Evolutionary conservation across 1,140 invertebrate species (phyloP).

Genomic region (Euschistus heros): DNA sequence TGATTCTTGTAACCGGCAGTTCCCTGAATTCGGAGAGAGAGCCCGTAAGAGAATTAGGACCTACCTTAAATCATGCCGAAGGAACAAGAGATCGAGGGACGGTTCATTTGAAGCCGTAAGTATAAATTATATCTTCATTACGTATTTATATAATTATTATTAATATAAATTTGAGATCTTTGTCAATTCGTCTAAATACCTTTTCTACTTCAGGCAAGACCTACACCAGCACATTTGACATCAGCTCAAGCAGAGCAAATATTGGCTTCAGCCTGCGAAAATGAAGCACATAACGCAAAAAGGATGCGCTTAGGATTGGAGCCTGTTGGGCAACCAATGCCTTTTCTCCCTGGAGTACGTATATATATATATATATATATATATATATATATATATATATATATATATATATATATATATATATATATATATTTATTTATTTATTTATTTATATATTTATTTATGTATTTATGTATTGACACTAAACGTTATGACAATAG

Average conservation of each 20-base stretch:
- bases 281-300: conserved; percentile 92
- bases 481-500: no score
- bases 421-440: background rate
- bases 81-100: conserved; percentile 85
- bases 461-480: conserved; percentile 10
- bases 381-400: background rate
- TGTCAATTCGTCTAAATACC: background rate
- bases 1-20: conserved; percentile 90
- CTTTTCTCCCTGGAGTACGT: conserved; percentile 48
- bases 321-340: conserved; percentile 79
- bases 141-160: background rate
- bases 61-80: conserved; percentile 88
- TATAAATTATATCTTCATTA: conserved; percentile 36
- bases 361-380: background rate
- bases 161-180: background rate
- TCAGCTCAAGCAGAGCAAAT: conserved; percentile 93
- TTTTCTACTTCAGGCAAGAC: conserved; percentile 51
- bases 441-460: background rate
- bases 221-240: conserved; percentile 91
- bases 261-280: conserved; percentile 88
- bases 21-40: conserved; percentile 89
- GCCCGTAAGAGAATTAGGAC: conserved; percentile 89
- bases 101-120: conserved; percentile 41
- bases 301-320: conserved; percentile 89
- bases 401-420: background rate